A percentile compares a stretch with the other conserved stretches of the same genome.
These are phyloP conservation scores for Platerodrilus igneus DNA, from an alignment of 2,888 invertebrate genomes.

Conservation along the genomic window DNA sequence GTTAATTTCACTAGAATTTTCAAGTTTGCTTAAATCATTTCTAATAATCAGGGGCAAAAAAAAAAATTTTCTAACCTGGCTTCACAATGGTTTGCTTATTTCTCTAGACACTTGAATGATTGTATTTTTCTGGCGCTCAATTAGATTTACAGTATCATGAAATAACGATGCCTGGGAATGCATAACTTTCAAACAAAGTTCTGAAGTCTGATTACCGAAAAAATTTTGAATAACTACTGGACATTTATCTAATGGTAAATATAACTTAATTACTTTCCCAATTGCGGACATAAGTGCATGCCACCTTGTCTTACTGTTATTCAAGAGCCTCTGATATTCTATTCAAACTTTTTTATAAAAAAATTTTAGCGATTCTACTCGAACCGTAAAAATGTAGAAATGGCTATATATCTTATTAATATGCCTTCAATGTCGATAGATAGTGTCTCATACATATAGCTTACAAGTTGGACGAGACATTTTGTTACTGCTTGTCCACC, in stretches of 20 bases:
- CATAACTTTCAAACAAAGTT: slow-evolving; percentile 22
- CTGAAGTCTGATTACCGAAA: slow-evolving; percentile 17
- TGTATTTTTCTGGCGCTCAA: slow-evolving; percentile 1
- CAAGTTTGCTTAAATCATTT: background rate
- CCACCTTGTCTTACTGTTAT: slow-evolving; percentile 32
- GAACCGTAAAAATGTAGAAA: slow-evolving; percentile 39
- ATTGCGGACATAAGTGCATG: slow-evolving; percentile 33
- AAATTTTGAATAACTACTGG: slow-evolving; percentile 26
- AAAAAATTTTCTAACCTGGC: background rate
- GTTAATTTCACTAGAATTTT: background rate
- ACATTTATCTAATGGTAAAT: slow-evolving; percentile 30
- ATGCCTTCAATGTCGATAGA: slow-evolving; percentile 37
- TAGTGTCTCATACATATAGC: too few relatives aligned
- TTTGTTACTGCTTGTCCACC: too few relatives aligned
- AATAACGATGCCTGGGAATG: slow-evolving; percentile 23
- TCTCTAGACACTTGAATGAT: background rate
- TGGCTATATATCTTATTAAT: slow-evolving; percentile 37
- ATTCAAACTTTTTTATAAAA: slow-evolving; percentile 36
- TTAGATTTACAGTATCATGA: background rate
- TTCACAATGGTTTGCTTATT: background rate
- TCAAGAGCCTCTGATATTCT: slow-evolving; percentile 32
- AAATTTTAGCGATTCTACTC: slow-evolving; percentile 34
- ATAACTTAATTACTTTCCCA: slow-evolving; percentile 34
- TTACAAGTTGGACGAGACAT: too few relatives aligned
- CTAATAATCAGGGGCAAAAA: slow-evolving; percentile 2